phyloP scores from a whole-genome alignment of 2,797 vertebrate genomes.

The Sciurus vulgaris region DNA sequence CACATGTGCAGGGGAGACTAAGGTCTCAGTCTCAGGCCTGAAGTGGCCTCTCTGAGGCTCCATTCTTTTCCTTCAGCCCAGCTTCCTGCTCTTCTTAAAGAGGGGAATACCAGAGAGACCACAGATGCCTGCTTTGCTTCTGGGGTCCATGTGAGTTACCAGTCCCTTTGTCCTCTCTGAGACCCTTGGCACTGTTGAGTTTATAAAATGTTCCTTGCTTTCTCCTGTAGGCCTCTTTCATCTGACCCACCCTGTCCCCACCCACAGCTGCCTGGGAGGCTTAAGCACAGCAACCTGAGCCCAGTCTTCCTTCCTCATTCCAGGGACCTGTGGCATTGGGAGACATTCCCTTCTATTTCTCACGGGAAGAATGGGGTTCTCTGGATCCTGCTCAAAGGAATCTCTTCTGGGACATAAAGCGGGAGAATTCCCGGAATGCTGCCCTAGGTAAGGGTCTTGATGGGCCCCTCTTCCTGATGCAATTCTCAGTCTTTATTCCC shows the following conservation, averaged over 20 bases:
- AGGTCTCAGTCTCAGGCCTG: neutral
- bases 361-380: slow-evolving; percentile 81
- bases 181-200: neutral
- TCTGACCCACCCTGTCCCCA: neutral
- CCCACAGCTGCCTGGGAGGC: neutral
- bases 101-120: slow-evolving; percentile 25
- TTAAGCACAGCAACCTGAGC: neutral
- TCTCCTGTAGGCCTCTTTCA: neutral
- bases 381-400: slow-evolving; percentile 79
- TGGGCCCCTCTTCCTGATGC: neutral
- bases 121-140: slow-evolving; percentile 15
- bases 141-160: slow-evolving; percentile 70
- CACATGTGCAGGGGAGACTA: neutral
- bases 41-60: slow-evolving; percentile 40
- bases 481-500: neutral
- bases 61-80: slow-evolving; percentile 63
- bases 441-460: slow-evolving; percentile 63
- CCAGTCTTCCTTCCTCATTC: neutral
- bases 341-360: slow-evolving; percentile 83
- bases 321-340: slow-evolving; percentile 72
- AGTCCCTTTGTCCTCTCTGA: neutral
- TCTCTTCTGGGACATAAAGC: slow-evolving; percentile 84
- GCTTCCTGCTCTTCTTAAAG: slow-evolving; percentile 63
- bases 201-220: neutral
- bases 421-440: slow-evolving; percentile 66